Evolutionary conservation across 2,797 vertebrate genomes (phyloP), one percentile per base, ranked within the genome.

Genomic region (Pangasius macronema): DNA sequence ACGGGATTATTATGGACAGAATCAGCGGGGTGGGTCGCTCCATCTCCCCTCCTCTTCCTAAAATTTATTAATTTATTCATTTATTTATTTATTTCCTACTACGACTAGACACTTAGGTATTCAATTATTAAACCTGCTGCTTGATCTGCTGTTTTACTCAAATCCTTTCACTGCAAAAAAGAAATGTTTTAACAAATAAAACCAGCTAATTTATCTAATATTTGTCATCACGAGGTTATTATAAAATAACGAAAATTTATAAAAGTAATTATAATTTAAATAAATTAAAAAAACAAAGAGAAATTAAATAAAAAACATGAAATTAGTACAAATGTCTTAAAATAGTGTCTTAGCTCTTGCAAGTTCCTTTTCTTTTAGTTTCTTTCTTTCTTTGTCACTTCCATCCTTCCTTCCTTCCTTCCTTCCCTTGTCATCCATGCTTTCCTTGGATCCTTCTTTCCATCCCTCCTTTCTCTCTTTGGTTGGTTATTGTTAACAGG

Each of bases 51-150:
- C n/a, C n/a, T n/a, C n/a, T n/a, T n/a, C n/a, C n/a, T n/a, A n/a
- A n/a, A n/a, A n/a, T n/a, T n/a, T n/a, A n/a, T n/a, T n/a, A n/a
- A n/a, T n/a, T n/a, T n/a, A n/a, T n/a, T n/a, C n/a, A n/a, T n/a
- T n/a, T n/a, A n/a, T n/a, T n/a, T n/a, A n/a, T n/a, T n/a, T n/a
- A n/a, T n/a, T n/a, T n/a, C n/a, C n/a, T n/a, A n/a, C n/a, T n/a
- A n/a, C n/a, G n/a, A n/a, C n/a, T n/a, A n/a, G n/a, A n/a, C n/a
- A n/a, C n/a, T n/a, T n/a, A n/a, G 81, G 81, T 68, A 76, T 85
- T 88, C 53, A 70, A 72, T 86, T 87, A 88, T 90, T 89, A 85
- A 88, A 87, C 82, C 36, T 36, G 22, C 59, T 67, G 65, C 57
- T 76, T 85, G 51, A 63, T 75, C 87, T 57, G 51, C 39, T 82